Percentiles rank a stretch among this genome's conserved stretches.
phyloP scores from a whole-genome alignment of 2,888 invertebrate species.

The Leucophenga maculata region DNA sequence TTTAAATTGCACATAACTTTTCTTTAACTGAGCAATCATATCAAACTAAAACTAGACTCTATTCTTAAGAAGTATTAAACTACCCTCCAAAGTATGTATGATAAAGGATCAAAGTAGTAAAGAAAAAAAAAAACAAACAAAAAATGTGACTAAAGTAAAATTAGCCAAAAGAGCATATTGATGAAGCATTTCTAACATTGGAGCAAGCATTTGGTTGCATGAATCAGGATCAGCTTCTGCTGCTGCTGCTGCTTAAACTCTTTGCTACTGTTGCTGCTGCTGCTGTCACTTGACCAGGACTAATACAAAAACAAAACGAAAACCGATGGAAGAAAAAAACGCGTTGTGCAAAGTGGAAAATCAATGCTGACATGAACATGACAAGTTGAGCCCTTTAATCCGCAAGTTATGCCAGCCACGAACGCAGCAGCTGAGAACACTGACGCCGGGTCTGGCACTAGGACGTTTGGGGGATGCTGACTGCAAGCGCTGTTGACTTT shows the following conservation, averaged over 20 bases:
- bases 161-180: slow-evolving; percentile 61
- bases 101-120: background rate
- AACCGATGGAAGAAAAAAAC: slow-evolving; percentile 1
- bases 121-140: slow-evolving; percentile 16
- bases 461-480: background rate
- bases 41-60: no score
- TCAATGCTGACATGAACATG: slow-evolving; percentile 64
- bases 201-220: slow-evolving; percentile 22
- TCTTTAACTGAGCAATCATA: no score
- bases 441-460: background rate
- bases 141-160: slow-evolving; percentile 55
- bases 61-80: no score
- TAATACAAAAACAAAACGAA: slow-evolving; percentile 16
- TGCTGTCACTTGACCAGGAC: background rate
- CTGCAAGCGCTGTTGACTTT: slow-evolving; percentile 46
- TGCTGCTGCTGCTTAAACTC: no score
- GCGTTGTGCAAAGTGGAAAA: slow-evolving; percentile 48
- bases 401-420: slow-evolving; percentile 65
- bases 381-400: slow-evolving; percentile 69
- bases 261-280: no score
- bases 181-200: slow-evolving; percentile 56
- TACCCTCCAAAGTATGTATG: background rate
- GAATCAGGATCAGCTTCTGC: no score
- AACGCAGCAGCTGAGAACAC: slow-evolving; percentile 36
- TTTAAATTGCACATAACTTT: no score